phyloP scores from a whole-genome alignment of 2,888 invertebrate genomes.

The Orchestes rusci region DNA sequence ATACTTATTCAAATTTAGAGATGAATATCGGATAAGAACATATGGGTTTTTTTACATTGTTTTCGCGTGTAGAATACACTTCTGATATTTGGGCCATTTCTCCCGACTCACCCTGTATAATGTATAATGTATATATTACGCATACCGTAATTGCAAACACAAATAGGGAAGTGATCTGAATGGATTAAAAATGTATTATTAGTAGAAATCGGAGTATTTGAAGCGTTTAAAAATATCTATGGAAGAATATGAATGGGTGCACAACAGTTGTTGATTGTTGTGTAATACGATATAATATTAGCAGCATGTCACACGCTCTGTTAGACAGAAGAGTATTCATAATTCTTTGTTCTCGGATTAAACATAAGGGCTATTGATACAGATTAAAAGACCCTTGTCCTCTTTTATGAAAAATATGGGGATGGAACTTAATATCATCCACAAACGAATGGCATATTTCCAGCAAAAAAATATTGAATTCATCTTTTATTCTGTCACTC shows the following conservation, averaged over 20 bases:
- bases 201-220: no score
- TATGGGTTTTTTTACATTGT: no score
- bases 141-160: slow-evolving; percentile 18
- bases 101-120: no score
- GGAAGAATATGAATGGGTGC: slow-evolving; percentile 24
- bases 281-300: slow-evolving; percentile 39
- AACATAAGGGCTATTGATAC: slow-evolving; percentile 39
- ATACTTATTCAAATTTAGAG: no score
- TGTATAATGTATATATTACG: no score
- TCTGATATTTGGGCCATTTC: no score
- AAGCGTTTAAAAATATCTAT: slow-evolving; percentile 30
- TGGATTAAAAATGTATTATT: no score
- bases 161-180: slow-evolving; percentile 27
- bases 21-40: no score
- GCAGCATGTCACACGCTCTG: slow-evolving; percentile 38
- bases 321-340: slow-evolving; percentile 38
- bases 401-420: slow-evolving; percentile 36
- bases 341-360: slow-evolving; percentile 40
- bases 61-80: no score
- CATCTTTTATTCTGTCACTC: slow-evolving; percentile 40
- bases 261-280: slow-evolving; percentile 31
- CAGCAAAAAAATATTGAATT: slow-evolving; percentile 35
- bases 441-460: slow-evolving; percentile 34
- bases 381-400: slow-evolving; percentile 35
- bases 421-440: slow-evolving; percentile 34